Base-by-base conservation (phyloP, 2,888 invertebrate genomes). In the Sisyra terminalis region DNA sequence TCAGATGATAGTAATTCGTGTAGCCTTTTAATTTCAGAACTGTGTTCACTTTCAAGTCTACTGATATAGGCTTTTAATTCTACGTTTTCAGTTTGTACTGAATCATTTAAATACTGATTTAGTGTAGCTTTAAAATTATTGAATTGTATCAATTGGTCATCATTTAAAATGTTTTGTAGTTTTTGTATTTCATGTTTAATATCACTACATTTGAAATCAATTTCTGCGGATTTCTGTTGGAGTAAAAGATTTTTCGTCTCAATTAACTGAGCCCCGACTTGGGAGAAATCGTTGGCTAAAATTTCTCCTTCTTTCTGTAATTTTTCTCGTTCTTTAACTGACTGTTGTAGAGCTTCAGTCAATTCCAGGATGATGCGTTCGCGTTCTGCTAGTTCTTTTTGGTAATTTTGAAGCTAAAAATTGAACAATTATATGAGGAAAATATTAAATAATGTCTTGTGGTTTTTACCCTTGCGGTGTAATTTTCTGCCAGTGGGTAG, bases 311-410 rank as follows among this genome's bases (percentile, higher is more conserved):
- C 74, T 34, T 57, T 53, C 52, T 71, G 70, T 35, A 81, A 61
- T 46, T 71, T 65, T 51, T 78, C 74, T 45, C 76, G 67, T 41
- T 75, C 70, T 16, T 62, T 61, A 29, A 76, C 60, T 1, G 79
- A 75, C 54, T 75, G 73, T 59, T 81, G 73, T 52, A 85, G 66
- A 24, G 81, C 76, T 52, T 74, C 66, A 48, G 75, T 78, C 45
- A 85, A 66, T 60, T 82, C 75, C 53, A 76, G 72, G 50, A 85
- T 84, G 53, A 79, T 59, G 51, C 71, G 69, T 55, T 84, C 80
- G 52, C 83, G 75, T 50, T 76, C 71, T 9, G 67, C 64, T 45
- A 85, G 64, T 51, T 78, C 78, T 51, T 67, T 69, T 58, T 81
- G 78, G 58, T 77, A 80, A 60, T 84, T 80, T 58, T 75, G 69